Conservation (phyloP, 2,113 vertebrate genomes). For the Psittacula cyanocephala region DNA sequence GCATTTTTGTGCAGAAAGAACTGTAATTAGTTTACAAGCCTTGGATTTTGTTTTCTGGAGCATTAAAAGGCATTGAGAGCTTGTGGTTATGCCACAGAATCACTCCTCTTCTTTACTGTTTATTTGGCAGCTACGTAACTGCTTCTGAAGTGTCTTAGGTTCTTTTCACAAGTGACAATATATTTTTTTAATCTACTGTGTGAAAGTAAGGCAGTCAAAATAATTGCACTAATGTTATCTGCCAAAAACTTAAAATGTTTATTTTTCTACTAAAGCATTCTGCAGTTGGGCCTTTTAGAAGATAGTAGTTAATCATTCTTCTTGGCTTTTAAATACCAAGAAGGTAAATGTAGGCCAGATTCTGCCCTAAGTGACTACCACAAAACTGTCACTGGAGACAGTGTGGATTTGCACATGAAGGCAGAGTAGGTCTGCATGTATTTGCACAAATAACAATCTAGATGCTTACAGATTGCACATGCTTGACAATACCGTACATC, state of each 20-base stretch:
- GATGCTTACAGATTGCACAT: constrained; percentile 9
- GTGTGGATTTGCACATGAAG: background rate
- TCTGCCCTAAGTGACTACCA: background rate
- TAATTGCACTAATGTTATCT: constrained; percentile 61
- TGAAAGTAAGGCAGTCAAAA: constrained; percentile 39
- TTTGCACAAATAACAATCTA: constrained; percentile 42
- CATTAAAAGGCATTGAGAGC: constrained; percentile 34
- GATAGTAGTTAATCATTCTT: background rate
- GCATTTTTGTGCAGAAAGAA: constrained; percentile 41
- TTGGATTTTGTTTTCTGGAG: constrained; percentile 6
- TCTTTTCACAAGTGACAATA: constrained; percentile 25
- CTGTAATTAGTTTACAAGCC: constrained; percentile 28
- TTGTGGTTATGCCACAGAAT: constrained; percentile 16
- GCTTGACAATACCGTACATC: background rate
- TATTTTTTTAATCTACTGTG: constrained; percentile 44
- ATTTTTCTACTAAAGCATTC: constrained; percentile 62
- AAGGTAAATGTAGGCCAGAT: background rate
- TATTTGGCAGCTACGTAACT: constrained; percentile 48
- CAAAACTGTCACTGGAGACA: background rate
- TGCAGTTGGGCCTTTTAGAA: background rate
- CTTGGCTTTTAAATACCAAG: background rate
- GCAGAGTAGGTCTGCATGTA: background rate
- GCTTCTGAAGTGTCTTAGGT: constrained; percentile 17
- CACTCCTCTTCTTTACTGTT: background rate
- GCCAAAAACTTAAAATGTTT: constrained; percentile 48